Evolutionary conservation across 2,888 invertebrate genomes (phyloP), one percentile per base, ranked within the genome.

Genomic region (Agrotis clavis): DNA sequence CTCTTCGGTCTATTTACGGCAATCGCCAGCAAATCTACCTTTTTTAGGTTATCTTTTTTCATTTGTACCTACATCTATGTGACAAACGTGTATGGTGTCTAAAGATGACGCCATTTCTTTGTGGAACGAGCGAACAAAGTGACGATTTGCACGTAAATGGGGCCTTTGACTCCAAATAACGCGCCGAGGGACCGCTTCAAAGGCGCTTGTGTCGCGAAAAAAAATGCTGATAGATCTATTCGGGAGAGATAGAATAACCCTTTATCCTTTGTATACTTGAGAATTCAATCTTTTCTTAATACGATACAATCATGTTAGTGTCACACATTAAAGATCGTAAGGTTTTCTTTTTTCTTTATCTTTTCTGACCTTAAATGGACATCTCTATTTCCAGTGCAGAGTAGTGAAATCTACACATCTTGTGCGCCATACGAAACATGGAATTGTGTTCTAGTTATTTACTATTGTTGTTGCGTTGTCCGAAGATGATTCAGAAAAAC

Each of bases 81-180:
- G 35, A 59, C 19, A 62, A 66, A 70, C 66, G 11, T 21, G 45
- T 68, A 59, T 60, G 48, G 54, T 74, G 60, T 70, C 70, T 74
- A 71, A 71, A 71, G 78, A 78, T 74, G 48, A 62, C 69, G 74
- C 61, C 59, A 69, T 78, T 70, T 53, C 18, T 61, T 21, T 45
- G 64, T 21, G 35, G 53, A 62, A 70, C 16, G 71, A 76, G 66
- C 68, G 73, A 64, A 71, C 79, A 76, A 82, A 76, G 79, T 74
- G 71, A 71, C 71, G 74, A 82, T 82, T 82, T 82, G 67, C 82
- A 82, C 73, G 60, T 70, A 82, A 82, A 82, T 82, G 71, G 59
- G 54, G 45, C 50, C 63, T 67, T 51, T 19, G 66, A 62, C 67
- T 65, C 48, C 62, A 54, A 67, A 65, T 65, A 53, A 67, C 60